Evolutionary conservation across 2,888 invertebrate species (phyloP), one percentile per base, ranked within the genome.

Genomic region (Stenotaenia linearis): DNA sequence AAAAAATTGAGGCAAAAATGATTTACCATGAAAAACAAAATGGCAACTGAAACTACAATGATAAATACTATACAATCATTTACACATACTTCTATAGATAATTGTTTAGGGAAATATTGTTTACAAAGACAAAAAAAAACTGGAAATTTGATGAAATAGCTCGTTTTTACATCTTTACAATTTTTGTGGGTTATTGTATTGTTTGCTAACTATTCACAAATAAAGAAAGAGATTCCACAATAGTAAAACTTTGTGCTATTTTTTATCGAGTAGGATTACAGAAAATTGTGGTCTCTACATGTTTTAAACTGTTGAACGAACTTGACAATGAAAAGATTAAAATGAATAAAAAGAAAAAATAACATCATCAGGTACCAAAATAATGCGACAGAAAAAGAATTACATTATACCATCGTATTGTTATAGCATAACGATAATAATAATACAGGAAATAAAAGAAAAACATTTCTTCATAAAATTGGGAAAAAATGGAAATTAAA

Each of bases 1-100:
- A 28, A 69, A 69, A 50, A 69, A 69, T 69, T 2, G 69, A 69
- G 28, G 69, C 69, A 69, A 69, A 61, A 69, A 69, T 69, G 69
- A 69, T 69, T 69, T 69, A 69, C 69, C 69, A 69, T 69, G 23
- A 69, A 69, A 69, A 69, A 69, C 69, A 69, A 69, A 61, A 61
- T 25, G 69, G 69, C 69, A 69, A 69, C 69, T 69, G 25, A 69
- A 69, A 69, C 69, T 69, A 69, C 69, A 69, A 28, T 69, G 69
- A 69, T 69, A 69, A 69, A 69, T 69, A 69, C 69, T 69, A 69
- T 69, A 69, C 69, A 69, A 69, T 69, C 69, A 69, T 69, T 69
- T 69, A 69, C 69, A 69, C 69, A 28, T 69, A 69, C 69, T 28
- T 69, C 69, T 69, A 69, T 69, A 12, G 69, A 69, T 69, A 69